Conservation (phyloP, 2,797 vertebrate genomes). For the Muscicapa comitata region DNA sequence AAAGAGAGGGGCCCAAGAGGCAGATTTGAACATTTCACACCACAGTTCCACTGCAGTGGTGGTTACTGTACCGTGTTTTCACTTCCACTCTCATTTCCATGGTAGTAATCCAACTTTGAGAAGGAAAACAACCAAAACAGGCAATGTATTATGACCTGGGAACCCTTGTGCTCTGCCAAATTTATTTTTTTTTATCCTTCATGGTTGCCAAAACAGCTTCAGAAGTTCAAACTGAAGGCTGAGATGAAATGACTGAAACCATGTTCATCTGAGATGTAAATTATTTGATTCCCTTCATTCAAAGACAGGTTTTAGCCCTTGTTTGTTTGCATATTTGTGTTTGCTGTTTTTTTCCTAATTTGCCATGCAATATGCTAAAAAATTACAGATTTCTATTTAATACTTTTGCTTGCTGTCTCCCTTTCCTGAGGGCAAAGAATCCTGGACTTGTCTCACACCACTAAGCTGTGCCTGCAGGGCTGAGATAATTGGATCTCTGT, state of each 20-base stretch:
- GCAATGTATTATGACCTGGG: not conserved
- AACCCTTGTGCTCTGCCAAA: not conserved
- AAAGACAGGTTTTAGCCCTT: not conserved
- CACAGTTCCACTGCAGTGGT: not conserved
- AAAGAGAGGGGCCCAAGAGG: not conserved
- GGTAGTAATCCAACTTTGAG: not conserved
- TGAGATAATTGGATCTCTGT: not conserved
- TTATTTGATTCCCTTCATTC: not conserved
- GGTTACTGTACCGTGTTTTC: not conserved
- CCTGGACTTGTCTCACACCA: not conserved
- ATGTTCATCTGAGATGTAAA: not conserved
- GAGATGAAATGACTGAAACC: not conserved
- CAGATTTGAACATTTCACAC: not conserved
- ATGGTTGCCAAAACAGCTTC: not conserved
- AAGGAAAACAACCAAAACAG: not conserved
- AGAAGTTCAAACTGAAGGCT: not conserved
- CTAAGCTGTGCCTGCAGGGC: not conserved
- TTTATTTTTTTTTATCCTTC: not conserved
- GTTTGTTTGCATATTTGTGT: not conserved
- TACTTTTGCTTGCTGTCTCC: not conserved
- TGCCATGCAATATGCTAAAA: not conserved
- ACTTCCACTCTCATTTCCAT: not conserved
- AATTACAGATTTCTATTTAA: not conserved
- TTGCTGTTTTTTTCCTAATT: not conserved
- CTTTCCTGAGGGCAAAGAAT: not conserved